These are phyloP conservation scores for Crenichthys baileyi DNA, from an alignment of 2,797 vertebrate genomes.

Conservation along the genomic window DNA sequence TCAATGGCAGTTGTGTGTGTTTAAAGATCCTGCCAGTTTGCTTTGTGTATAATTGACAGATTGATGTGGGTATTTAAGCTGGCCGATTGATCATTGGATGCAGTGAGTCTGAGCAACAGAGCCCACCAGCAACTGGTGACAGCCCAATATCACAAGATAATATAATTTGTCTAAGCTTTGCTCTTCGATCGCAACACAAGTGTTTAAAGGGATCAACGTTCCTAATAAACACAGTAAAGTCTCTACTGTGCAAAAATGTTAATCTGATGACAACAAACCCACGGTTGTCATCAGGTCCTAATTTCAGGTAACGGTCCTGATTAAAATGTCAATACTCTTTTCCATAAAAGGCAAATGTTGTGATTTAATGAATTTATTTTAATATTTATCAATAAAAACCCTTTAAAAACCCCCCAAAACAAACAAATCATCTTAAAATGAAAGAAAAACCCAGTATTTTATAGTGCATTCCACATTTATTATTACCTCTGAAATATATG, in stretches of 20 bases:
- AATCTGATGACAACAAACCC: background rate
- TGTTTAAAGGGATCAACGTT: background rate
- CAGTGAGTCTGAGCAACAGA: conserved; percentile 25
- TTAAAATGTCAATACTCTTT: too few relatives aligned
- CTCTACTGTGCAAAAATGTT: background rate
- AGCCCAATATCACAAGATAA: background rate
- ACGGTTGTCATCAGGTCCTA: too few relatives aligned
- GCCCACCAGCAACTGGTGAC: conserved; percentile 31
- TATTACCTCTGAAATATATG: too few relatives aligned
- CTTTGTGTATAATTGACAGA: conserved; percentile 53
- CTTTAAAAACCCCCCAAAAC: too few relatives aligned
- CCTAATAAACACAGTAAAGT: too few relatives aligned
- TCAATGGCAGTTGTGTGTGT: conserved; percentile 62
- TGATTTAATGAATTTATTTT: too few relatives aligned
- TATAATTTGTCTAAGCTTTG: background rate
- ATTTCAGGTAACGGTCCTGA: too few relatives aligned
- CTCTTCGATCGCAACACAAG: background rate
- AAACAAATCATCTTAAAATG: too few relatives aligned
- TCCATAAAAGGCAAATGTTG: too few relatives aligned
- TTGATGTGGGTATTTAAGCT: conserved; percentile 31
- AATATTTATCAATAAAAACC: too few relatives aligned
- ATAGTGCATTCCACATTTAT: too few relatives aligned
- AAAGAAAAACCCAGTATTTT: too few relatives aligned
- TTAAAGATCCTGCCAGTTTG: conserved; percentile 55
- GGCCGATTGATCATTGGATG: conserved; percentile 28